Conservation (phyloP, 2,888 invertebrate genomes). For the Eupithecia subfuscata region DNA sequence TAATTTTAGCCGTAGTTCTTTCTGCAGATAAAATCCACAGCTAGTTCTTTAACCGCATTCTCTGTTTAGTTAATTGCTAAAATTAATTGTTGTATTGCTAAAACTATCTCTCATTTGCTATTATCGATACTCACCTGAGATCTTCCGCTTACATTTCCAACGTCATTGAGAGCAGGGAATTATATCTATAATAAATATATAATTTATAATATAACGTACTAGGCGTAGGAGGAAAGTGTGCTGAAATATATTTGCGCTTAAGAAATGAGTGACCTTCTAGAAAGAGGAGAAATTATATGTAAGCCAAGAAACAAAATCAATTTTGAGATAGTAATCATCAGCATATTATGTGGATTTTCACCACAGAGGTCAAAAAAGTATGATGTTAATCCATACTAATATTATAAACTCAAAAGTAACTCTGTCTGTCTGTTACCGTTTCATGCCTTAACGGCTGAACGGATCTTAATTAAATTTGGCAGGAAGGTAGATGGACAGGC, state of each 20-base stretch:
- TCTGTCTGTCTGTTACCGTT: too few species aligned
- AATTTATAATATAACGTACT: too few species aligned
- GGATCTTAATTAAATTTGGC: too few species aligned
- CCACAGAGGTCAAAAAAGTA: background rate
- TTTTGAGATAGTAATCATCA: background rate
- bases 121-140: slow-evolving; percentile 32
- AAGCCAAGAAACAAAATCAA: background rate
- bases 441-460: too few species aligned
- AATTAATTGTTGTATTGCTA: too few species aligned
- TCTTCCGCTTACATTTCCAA: slow-evolving; percentile 31
- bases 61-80: slow-evolving; percentile 1
- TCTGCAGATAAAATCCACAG: background rate
- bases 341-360: too few species aligned
- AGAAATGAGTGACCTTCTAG: background rate
- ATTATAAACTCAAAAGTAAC: too few species aligned
- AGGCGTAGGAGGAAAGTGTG: background rate
- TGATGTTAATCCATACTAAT: background rate
- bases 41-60: background rate
- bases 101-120: slow-evolving; percentile 8
- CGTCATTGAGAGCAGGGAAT: slow-evolving; percentile 8
- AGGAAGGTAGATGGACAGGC: too few species aligned
- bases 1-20: background rate
- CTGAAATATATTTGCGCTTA: background rate
- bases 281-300: background rate
- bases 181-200: too few species aligned